These are phyloP conservation scores for Zaprionus africanus DNA, from an alignment of 1,140 invertebrate species.

Conservation along the genomic window DNA sequence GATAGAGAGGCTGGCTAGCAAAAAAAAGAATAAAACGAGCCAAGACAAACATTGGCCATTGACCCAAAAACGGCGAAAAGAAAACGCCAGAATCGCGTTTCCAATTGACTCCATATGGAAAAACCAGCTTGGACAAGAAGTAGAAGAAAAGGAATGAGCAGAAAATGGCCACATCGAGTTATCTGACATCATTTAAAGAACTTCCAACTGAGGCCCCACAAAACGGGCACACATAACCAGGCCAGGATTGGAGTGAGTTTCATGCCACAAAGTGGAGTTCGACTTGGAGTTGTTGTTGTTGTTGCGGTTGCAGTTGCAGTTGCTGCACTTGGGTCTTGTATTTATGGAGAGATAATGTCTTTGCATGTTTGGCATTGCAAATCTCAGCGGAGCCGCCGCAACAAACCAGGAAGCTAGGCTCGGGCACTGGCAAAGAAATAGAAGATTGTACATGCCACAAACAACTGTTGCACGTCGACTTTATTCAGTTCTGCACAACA, in stretches of 20 bases:
- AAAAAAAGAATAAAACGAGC: conserved; percentile 28
- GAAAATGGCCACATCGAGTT: conserved; percentile 27
- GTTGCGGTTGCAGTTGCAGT: conserved; percentile 9
- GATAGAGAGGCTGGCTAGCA: conserved; percentile 24
- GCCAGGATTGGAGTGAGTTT: not conserved
- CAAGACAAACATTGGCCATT: conserved; percentile 50
- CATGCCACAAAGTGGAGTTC: not conserved
- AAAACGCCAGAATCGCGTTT: conserved; percentile 31
- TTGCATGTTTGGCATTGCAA: conserved; percentile 71
- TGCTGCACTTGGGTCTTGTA: conserved; percentile 23
- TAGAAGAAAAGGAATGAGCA: not conserved
- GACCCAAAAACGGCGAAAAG: conserved; percentile 54
- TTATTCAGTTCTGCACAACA: not conserved
- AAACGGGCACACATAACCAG: conserved; percentile 34
- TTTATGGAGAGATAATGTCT: conserved; percentile 76
- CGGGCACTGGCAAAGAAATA: not conserved
- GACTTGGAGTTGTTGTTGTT: not conserved
- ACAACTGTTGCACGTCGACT: conserved; percentile 28
- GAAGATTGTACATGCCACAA: conserved; percentile 28
- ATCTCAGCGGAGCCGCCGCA: conserved; percentile 48
- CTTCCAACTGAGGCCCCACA: conserved; percentile 9
- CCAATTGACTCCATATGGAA: conserved; percentile 37
- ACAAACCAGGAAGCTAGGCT: conserved; percentile 62
- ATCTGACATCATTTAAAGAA: conserved; percentile 64
- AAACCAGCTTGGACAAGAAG: conserved; percentile 51